Base-by-base conservation (phyloP, 2,797 vertebrate species). In the Brachyalestes nurse region DNA sequence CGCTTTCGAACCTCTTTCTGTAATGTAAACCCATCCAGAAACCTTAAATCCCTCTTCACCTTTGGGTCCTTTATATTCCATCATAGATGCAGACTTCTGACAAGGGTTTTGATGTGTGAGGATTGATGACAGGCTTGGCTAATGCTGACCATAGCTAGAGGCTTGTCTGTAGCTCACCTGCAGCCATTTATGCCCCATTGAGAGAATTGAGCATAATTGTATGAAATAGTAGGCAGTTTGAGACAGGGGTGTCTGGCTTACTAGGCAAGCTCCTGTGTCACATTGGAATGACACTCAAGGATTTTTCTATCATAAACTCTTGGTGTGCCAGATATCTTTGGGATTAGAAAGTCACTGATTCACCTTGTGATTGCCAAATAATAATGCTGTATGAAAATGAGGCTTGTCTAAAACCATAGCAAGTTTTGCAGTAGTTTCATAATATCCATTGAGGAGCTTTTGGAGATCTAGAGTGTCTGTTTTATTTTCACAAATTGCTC, bases 131-230 rank as follows among this genome's bases (percentile, higher is more conserved):
- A 86, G 88, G 80, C 84, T 84, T 72, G 61, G 83, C 87, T 91
- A 89, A 91, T 87, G 87, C 85, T 90, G 90, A 90, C 91, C 90
- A 91, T 94, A 85, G 77, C 82, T 82, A 77, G 17, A 65, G 72
- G 72, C 88, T 72, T 79, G 78, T 71, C 73, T 78, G 75, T 10
- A 81, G 70, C 86, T 94, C 93, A 94, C 93, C 91, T 93, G 92
- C 91, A 92, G 92, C 88, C 91, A 89, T 93, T 94, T 94, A 92
- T 87, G 80, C 81, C 69, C 86, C 81, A 91, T 94, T 93, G 79
- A 92, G 91, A 85, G 90, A 93, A 94, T 93, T 92, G 86, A 90
- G 86, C 87, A 87, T 87, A 92, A 94, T 94, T 91, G 91, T 86
- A 73, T 83, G 64, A 89, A 93, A 91, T 93, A 91, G 88, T 83